Conservation (phyloP, 2,113 vertebrate genomes). For the Scomber scombrus region DNA sequence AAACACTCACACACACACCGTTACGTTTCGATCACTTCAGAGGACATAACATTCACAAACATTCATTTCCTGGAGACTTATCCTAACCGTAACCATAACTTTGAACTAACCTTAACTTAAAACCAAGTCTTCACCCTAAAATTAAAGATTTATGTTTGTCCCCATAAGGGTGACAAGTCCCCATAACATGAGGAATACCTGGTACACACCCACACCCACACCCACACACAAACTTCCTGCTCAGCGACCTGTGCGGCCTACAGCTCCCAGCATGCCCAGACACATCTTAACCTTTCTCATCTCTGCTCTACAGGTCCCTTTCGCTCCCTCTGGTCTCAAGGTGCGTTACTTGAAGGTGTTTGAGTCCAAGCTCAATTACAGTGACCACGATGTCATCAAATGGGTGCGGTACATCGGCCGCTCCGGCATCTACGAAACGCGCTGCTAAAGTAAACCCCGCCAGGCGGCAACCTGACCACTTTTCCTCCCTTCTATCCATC, state of each 20-base stretch:
- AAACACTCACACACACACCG: too few relatives aligned
- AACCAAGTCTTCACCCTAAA: too few relatives aligned
- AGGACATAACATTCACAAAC: too few relatives aligned
- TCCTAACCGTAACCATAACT: too few relatives aligned
- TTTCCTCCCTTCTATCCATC: slow-evolving; percentile 33
- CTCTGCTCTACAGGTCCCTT: slow-evolving; percentile 89
- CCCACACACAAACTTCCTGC: background rate
- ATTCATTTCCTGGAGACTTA: too few relatives aligned
- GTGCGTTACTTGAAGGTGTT: slow-evolving; percentile 99
- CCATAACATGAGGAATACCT: too few relatives aligned
- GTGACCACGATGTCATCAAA: slow-evolving; percentile 99
- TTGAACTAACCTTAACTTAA: too few relatives aligned
- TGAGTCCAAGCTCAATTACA: slow-evolving; percentile 99
- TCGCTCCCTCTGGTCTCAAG: slow-evolving; percentile 98
- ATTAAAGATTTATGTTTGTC: too few relatives aligned
- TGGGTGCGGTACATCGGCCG: slow-evolving; percentile 99
- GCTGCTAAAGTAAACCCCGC: slow-evolving; percentile 89
- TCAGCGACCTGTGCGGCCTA: background rate
- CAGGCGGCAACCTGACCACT: slow-evolving; percentile 73
- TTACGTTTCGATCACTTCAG: too few relatives aligned
- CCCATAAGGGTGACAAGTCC: too few relatives aligned
- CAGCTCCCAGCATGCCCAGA: slow-evolving; percentile 8
- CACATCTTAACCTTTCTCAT: background rate
- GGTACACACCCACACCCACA: too few relatives aligned
- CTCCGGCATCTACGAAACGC: slow-evolving; percentile 98